phyloP scores from a whole-genome alignment of 2,113 vertebrate species.

The Anoura caudifer region DNA sequence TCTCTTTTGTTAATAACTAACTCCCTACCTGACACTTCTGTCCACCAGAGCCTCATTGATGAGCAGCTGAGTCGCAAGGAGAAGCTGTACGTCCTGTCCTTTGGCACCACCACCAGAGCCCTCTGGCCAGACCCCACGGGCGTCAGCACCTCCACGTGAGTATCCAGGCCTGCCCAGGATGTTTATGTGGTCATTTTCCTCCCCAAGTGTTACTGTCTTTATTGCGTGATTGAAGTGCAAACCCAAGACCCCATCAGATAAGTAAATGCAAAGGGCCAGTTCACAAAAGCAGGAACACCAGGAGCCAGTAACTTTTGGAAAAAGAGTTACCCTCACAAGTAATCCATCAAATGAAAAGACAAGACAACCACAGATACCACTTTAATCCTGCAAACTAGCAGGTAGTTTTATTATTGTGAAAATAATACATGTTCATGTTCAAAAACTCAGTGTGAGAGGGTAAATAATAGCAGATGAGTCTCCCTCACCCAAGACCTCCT shows the following conservation, averaged over 20 bases:
- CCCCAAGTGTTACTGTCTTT: neutral
- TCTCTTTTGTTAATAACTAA: neutral
- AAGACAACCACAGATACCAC: neutral
- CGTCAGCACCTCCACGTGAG: constrained; percentile 79
- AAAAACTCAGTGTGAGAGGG: neutral
- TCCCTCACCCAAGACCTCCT: neutral
- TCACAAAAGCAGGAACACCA: neutral
- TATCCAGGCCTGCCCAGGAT: fast-evolving
- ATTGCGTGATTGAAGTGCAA: neutral
- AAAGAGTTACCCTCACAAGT: neutral
- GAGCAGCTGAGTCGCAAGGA: constrained; percentile 85
- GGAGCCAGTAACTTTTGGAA: neutral
- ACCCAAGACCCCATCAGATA: neutral
- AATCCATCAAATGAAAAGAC: neutral
- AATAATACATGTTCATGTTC: neutral
- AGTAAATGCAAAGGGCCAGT: neutral
- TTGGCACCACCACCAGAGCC: constrained; percentile 66
- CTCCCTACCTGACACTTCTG: neutral
- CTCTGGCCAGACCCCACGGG: constrained; percentile 80
- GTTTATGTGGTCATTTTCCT: neutral
- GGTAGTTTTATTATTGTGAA: neutral
- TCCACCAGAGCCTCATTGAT: constrained; percentile 80
- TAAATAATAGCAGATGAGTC: neutral
- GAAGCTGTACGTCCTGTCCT: constrained; percentile 82
- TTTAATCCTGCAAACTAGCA: neutral